Percentiles rank a stretch among this genome's conserved stretches.
These are phyloP conservation scores for Eupsittula cactorum DNA, from an alignment of 2,113 vertebrate genomes.

Conservation along the genomic window DNA sequence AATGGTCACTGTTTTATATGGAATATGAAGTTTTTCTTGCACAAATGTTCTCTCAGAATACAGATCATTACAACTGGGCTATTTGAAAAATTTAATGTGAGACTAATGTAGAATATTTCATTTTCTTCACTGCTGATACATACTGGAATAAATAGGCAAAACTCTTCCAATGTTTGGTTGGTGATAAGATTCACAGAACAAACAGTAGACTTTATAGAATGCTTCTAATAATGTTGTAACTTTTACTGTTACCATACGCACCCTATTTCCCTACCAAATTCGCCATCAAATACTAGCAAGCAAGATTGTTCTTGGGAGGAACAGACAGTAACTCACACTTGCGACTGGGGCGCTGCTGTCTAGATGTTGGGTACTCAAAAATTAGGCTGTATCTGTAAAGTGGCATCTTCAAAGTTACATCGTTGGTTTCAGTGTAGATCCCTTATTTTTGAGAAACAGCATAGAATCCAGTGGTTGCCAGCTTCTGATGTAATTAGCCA, in stretches of 20 bases:
- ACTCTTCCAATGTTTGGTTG: background rate
- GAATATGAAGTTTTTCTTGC: background rate
- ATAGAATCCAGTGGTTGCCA: slow-evolving; percentile 64
- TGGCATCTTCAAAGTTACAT: background rate
- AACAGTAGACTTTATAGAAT: background rate
- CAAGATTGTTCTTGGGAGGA: background rate
- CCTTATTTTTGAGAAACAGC: slow-evolving; percentile 59
- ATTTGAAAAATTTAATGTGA: background rate
- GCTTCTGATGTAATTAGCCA: slow-evolving; percentile 66
- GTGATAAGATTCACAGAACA: background rate
- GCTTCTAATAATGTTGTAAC: background rate
- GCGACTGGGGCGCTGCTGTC: background rate
- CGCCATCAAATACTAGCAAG: background rate
- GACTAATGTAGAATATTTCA: background rate
- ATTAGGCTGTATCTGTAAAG: background rate
- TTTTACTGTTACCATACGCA: background rate
- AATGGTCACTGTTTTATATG: background rate
- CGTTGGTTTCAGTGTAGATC: background rate
- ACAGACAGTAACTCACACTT: background rate
- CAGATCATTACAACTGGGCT: background rate
- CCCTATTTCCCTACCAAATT: background rate
- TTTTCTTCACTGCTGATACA: background rate
- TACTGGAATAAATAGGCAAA: background rate
- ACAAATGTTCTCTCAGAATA: background rate
- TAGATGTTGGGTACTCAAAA: background rate